Base-by-base conservation (phyloP, 2,113 vertebrate genomes). In the Apodemus speciosus region DNA sequence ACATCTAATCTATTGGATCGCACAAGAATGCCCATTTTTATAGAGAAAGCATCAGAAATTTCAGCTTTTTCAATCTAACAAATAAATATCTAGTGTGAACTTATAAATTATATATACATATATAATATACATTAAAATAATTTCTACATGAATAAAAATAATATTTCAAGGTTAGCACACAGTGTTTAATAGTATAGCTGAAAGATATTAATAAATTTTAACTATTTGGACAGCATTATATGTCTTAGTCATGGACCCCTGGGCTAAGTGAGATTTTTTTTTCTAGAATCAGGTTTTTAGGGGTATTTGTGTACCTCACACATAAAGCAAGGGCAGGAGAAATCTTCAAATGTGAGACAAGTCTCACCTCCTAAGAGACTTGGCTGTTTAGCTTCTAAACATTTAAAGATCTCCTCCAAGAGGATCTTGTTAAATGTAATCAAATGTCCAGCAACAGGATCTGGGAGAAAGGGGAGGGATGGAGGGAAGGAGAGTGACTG, bases 321-420 rank as follows among this genome's bases (percentile, higher is more conserved):
- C 10, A 85, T 16, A 85, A 90, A 60, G 66, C 81, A 92, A 68
- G 56, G 68, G 66, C 88, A 43, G 58, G 40, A 87, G 83, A 87
- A 56, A 95, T 94, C 64, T 92, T 38, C 91, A 71, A 85, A 91
- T 73, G 95, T 83, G 87, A 75, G 86, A 90, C 46, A 80, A 62
- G 21, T 80, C 13, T 92, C 51, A 43, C 64, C 27, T 91, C 51
- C 46, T 79, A 58, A 86, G 30, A 88, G 23, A 64, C 20, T 79
- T 79, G 58, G 30, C 58, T 87, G 40, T 89, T 92, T 72, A 25
- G 13, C 51, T 72, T 69, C 35, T 85, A 80, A 92, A 77, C 3
- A 0, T 60, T 68, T 89, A 81, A 93, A 71, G 49, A 51, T 20
- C 30, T 93, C 7, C 0, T 85, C 87, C 14, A 81, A 81, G n/a